Percentiles rank a stretch among this genome's conserved stretches.
phyloP scores from a whole-genome alignment of 2,797 vertebrate genomes.

The Schizopygopsis pylzovi region DNA sequence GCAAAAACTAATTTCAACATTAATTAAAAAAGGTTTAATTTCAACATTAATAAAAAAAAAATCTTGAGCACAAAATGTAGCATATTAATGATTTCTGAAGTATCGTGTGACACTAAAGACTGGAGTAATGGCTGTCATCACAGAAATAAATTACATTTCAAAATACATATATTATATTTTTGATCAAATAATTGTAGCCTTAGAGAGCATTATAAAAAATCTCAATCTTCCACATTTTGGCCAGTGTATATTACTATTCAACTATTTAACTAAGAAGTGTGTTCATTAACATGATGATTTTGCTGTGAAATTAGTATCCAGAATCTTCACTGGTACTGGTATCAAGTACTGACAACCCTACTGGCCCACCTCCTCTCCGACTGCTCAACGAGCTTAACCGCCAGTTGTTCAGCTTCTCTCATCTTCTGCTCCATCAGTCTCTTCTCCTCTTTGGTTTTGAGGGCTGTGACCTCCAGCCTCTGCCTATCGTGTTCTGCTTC shows the following conservation, averaged over 20 bases:
- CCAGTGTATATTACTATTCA: background rate
- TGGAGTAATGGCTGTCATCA: too few species aligned
- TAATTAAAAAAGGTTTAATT: background rate
- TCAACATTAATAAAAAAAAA: background rate
- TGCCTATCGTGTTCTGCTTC: slow-evolving; percentile 92
- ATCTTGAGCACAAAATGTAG: background rate
- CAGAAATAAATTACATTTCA: background rate
- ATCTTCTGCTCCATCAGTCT: slow-evolving; percentile 95
- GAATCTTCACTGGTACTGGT: background rate
- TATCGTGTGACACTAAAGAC: background rate
- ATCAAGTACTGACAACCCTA: background rate
- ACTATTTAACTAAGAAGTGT: too few species aligned
- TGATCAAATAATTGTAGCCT: background rate
- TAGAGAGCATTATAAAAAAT: background rate
- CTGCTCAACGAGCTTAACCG: slow-evolving; percentile 91
- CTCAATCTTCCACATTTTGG: background rate
- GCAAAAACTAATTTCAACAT: background rate
- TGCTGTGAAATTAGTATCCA: background rate
- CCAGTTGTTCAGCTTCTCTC: slow-evolving; percentile 90
- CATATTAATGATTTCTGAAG: background rate
- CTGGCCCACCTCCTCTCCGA: slow-evolving; percentile 86
- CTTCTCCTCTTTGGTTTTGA: slow-evolving; percentile 93
- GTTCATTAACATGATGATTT: background rate
- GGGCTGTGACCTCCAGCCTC: slow-evolving; percentile 88
- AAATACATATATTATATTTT: background rate